Percentiles rank a stretch among this genome's conserved stretches.
Conservation (phyloP, 2,113 vertebrate genomes). For the Sialia sialis region DNA sequence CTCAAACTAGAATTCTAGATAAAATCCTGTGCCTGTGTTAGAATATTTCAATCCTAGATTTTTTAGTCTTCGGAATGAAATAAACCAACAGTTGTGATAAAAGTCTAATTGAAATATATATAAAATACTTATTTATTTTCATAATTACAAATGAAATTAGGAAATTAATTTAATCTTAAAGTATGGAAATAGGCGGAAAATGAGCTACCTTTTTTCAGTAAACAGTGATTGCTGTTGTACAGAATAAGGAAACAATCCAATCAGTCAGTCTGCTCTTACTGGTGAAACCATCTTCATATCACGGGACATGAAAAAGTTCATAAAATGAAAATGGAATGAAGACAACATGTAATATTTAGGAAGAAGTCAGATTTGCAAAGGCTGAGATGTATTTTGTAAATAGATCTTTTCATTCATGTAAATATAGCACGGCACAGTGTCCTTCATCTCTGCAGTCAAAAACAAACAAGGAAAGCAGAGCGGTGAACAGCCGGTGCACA, state of each 20-base stretch:
- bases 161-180: not conserved
- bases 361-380: not conserved
- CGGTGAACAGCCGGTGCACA: accelerated
- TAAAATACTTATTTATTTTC: not conserved
- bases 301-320: not conserved
- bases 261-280: not conserved
- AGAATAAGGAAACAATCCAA: not conserved
- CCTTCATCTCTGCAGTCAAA: not conserved
- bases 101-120: not conserved
- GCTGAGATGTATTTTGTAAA: not conserved
- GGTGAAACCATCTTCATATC: not conserved
- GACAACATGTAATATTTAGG: not conserved
- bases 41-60: not conserved
- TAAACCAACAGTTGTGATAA: not conserved
- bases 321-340: not conserved
- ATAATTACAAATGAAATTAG: not conserved
- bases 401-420: not conserved
- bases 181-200: not conserved
- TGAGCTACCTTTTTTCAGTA: not conserved
- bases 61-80: not conserved
- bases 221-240: not conserved
- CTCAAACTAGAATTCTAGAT: not conserved
- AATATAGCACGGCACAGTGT: not conserved
- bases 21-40: not conserved
- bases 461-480: not conserved